Base-by-base conservation (phyloP, 2,888 invertebrate genomes). In the Campaea margaritaria region DNA sequence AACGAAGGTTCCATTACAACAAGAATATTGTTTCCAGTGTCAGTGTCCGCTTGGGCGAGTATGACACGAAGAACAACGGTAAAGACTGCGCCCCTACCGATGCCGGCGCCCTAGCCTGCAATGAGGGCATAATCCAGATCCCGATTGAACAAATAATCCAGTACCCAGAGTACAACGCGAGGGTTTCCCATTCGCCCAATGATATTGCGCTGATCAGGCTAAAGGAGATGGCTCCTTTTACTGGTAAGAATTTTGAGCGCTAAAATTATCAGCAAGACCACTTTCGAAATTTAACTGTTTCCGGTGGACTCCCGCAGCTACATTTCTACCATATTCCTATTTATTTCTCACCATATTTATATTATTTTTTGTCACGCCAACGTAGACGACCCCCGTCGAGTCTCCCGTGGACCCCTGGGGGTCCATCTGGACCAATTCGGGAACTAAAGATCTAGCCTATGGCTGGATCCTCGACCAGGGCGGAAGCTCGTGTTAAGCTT, bases 191-290 rank as follows among this genome's bases (percentile, higher is more conserved):
- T 16, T 73, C 75, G 46, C 76, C 74, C 46, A 65, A 87, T 53
- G 94, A 94, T 67, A 92, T 94, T 31, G 93, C 89, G 0, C 69
- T 94, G 27, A 77, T 93, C 36, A 82, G 89, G 52, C 67, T 93
- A 38, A 77, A 73, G 43, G 74, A 78, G 41, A 73, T 76, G 9
- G 89, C 86, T 10, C 84, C 83, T 8, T 86, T 86, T 57, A 85
- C 89, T 65, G 86, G 93, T 93, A 75, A 46, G 55, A 7, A 9
- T 31, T 3, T 31, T 31, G 2, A 9, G 9, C 31, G 5, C 21
- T 21, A 21, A 21, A 21, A 2, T 21, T 3, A 21, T 3, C 21
- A n/a, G 21, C 2, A 21, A 21, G 21, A 21, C 21, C 21, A 21
- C 5, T 21, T 3, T 21, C 21, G n/a, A n/a, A n/a, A n/a, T n/a